A percentile compares a stretch with the other conserved stretches of the same genome.
Evolutionary conservation across 2,888 invertebrate genomes (phyloP).

Genomic region (Furcula furcula): DNA sequence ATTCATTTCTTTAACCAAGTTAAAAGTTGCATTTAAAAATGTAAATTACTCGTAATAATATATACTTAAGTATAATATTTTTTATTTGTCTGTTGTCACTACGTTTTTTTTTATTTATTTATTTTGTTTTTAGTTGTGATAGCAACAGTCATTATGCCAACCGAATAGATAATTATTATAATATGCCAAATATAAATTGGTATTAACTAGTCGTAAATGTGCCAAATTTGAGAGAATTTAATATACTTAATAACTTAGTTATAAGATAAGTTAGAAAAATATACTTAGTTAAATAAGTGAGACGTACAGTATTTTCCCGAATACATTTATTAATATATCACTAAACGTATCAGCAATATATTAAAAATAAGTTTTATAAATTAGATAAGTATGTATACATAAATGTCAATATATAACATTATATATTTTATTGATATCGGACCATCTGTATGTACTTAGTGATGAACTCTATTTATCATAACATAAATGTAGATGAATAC

Average conservation of each 20-base stretch:
- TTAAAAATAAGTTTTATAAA: slow-evolving; percentile 34
- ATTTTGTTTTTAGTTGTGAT: slow-evolving; percentile 1
- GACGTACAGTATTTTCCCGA: slow-evolving; percentile 53
- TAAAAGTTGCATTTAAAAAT: no score
- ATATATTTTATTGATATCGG: slow-evolving; percentile 29
- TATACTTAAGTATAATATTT: no score
- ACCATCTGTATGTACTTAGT: slow-evolving; percentile 34
- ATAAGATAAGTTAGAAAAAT: slow-evolving; percentile 25
- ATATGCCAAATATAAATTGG: slow-evolving; percentile 34
- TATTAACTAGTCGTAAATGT: slow-evolving; percentile 45
- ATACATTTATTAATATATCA: slow-evolving; percentile 42
- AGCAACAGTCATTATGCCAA: slow-evolving; percentile 19
- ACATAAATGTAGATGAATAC: slow-evolving; percentile 19
- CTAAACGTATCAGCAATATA: slow-evolving; percentile 50
- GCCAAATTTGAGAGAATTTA: slow-evolving; percentile 75
- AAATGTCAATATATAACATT: slow-evolving; percentile 23
- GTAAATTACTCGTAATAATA: no score
- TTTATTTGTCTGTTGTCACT: no score
- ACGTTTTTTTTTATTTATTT: no score
- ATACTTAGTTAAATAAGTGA: slow-evolving; percentile 32
- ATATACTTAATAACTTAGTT: slow-evolving; percentile 30
- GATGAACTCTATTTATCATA: slow-evolving; percentile 17
- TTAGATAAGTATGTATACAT: slow-evolving; percentile 24
- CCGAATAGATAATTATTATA: no score
- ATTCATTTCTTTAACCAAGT: no score